Evolutionary conservation across 2,797 vertebrate species (phyloP).

Genomic region (Megaceryle alcyon): DNA sequence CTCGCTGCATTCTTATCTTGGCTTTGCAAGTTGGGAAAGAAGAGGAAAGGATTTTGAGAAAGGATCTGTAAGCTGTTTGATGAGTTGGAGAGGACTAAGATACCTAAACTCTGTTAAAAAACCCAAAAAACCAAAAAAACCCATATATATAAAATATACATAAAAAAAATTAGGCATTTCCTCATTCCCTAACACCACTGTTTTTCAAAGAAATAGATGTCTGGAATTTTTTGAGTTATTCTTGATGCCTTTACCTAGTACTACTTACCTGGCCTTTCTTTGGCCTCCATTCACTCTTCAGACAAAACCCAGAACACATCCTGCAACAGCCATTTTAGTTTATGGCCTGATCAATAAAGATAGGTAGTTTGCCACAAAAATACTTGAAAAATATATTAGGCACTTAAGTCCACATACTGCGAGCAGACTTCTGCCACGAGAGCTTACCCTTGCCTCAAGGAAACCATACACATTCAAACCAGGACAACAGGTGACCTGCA

Average conservation of each 20-base stretch:
- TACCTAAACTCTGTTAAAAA: not conserved
- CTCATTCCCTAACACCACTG: not conserved
- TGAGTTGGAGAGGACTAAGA: not conserved
- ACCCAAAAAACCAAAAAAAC: not conserved
- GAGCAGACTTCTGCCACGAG: not conserved
- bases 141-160: no score
- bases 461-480: not conserved
- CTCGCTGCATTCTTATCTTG: not conserved
- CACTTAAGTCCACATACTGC: not conserved
- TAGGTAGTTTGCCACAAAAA: not conserved
- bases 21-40: not conserved
- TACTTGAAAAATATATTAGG: not conserved
- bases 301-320: not conserved
- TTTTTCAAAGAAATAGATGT: not conserved
- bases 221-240: not conserved
- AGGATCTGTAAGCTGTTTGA: not conserved
- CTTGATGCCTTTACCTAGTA: not conserved
- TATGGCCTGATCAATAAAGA: not conserved
- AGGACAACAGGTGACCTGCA: not conserved
- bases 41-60: not conserved
- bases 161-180: not conserved
- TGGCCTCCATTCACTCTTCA: not conserved
- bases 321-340: not conserved
- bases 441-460: fast-evolving
- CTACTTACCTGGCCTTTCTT: not conserved